These are phyloP conservation scores for Schizopygopsis pylzovi DNA, from an alignment of 2,797 vertebrate species.

Conservation along the genomic window DNA sequence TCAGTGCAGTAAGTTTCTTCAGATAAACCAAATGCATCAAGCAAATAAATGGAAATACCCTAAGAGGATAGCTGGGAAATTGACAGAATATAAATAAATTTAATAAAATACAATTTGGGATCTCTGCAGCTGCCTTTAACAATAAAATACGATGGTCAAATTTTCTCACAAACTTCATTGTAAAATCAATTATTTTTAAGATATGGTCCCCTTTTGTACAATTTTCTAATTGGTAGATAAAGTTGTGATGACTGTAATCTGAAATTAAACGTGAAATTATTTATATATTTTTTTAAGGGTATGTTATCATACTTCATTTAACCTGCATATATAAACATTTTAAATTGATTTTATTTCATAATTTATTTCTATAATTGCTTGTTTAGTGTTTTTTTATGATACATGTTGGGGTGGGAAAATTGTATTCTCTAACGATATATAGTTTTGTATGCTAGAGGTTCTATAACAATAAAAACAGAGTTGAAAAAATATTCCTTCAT, in stretches of 20 bases:
- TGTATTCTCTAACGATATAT: not conserved
- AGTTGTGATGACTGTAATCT: not conserved
- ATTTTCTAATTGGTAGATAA: not conserved
- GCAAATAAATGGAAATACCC: not conserved
- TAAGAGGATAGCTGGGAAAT: not conserved
- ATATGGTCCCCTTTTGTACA: not conserved
- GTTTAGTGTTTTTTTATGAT: not conserved
- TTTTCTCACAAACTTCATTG: not conserved
- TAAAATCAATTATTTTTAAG: not conserved
- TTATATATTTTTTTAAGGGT: not conserved
- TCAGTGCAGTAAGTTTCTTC: not conserved
- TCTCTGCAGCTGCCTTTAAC: not conserved
- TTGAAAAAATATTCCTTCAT: too few relatives aligned
- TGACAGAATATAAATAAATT: not conserved
- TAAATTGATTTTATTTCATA: not conserved
- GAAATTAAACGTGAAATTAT: not conserved
- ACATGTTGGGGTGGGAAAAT: not conserved
- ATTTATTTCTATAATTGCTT: not conserved
- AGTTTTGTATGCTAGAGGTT: too few relatives aligned
- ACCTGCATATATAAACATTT: not conserved
- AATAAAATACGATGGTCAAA: not conserved
- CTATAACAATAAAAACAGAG: too few relatives aligned
- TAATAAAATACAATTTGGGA: not conserved
- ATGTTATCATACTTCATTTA: not conserved
- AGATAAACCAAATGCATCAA: conserved; percentile 1